Evolutionary conservation across 1,140 invertebrate species (phyloP).

Genomic region (Drosophila chauvacae): DNA sequence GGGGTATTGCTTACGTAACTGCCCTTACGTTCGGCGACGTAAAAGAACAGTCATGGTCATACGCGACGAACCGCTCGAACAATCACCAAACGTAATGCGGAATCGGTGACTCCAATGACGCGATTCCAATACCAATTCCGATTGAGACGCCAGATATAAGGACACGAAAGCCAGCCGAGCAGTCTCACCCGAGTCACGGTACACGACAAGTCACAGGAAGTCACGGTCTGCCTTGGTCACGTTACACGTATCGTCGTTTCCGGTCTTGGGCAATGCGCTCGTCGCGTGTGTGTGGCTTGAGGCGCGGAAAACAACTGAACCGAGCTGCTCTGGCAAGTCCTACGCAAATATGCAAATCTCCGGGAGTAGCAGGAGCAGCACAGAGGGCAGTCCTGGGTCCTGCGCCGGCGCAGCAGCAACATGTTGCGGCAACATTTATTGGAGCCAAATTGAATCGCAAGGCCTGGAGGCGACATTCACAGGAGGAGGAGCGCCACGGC

Average conservation of each 20-base stretch:
- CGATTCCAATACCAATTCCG: conserved; percentile 32
- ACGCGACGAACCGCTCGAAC: conserved; percentile 1
- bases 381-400: background rate
- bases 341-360: conserved; percentile 64
- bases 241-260: conserved; percentile 32
- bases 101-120: conserved; percentile 47
- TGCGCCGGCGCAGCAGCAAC: conserved; percentile 66
- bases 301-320: conserved; percentile 71
- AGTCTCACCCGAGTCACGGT: conserved; percentile 30
- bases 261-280: conserved; percentile 28
- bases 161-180: conserved; percentile 36
- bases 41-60: conserved; percentile 12
- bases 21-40: conserved; percentile 29
- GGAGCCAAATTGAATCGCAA: conserved; percentile 71
- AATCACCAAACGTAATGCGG: conserved; percentile 15
- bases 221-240: conserved; percentile 5
- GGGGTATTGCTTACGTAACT: conserved; percentile 40
- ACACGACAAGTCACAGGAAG: conserved; percentile 6
- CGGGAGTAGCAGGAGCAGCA: conserved; percentile 11
- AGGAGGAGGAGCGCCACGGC: background rate
- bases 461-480: conserved; percentile 8
- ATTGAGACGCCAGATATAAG: conserved; percentile 34
- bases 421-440: conserved; percentile 79
- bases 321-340: conserved; percentile 17
- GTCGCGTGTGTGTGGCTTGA: conserved; percentile 69